phyloP scores from a whole-genome alignment of 2,888 invertebrate species.

The Linnaemya tessellans region DNA sequence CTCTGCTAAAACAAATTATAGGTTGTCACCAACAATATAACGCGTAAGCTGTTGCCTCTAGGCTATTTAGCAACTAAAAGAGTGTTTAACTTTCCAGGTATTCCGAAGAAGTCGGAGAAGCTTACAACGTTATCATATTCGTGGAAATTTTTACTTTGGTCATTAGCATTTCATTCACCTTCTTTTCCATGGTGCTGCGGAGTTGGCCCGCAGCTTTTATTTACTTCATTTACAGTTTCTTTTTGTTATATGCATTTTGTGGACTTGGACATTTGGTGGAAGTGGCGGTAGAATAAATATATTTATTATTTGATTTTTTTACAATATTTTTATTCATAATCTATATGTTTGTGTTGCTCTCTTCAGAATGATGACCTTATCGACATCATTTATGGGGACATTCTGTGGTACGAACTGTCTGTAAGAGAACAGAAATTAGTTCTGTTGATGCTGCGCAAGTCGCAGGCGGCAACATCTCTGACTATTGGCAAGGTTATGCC shows the following conservation, averaged over 20 bases:
- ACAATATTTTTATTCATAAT: too few species aligned
- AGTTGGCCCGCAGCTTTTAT: constrained; percentile 76
- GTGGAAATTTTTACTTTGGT: constrained; percentile 73
- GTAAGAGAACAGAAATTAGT: constrained; percentile 73
- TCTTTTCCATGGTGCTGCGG: constrained; percentile 75
- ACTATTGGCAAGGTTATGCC: constrained; percentile 73
- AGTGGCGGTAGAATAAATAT: constrained; percentile 72
- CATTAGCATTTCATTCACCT: constrained; percentile 74
- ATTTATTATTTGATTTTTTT: background rate
- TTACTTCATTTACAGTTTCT: constrained; percentile 72
- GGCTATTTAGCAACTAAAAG: background rate
- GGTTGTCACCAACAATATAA: constrained; percentile 74
- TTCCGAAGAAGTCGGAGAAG: constrained; percentile 67
- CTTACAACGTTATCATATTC: constrained; percentile 74
- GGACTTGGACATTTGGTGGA: constrained; percentile 77
- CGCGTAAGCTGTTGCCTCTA: constrained; percentile 62
- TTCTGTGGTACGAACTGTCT: constrained; percentile 75
- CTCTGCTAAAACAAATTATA: too few species aligned
- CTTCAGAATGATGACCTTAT: constrained; percentile 54
- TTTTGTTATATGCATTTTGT: constrained; percentile 76
- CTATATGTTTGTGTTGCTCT: background rate
- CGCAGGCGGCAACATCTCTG: constrained; percentile 72
- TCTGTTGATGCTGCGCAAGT: constrained; percentile 75
- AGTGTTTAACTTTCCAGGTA: constrained; percentile 62
- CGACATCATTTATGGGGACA: constrained; percentile 45